Base-by-base conservation (phyloP, 1,140 invertebrate species). In the Papilio dardanus region DNA sequence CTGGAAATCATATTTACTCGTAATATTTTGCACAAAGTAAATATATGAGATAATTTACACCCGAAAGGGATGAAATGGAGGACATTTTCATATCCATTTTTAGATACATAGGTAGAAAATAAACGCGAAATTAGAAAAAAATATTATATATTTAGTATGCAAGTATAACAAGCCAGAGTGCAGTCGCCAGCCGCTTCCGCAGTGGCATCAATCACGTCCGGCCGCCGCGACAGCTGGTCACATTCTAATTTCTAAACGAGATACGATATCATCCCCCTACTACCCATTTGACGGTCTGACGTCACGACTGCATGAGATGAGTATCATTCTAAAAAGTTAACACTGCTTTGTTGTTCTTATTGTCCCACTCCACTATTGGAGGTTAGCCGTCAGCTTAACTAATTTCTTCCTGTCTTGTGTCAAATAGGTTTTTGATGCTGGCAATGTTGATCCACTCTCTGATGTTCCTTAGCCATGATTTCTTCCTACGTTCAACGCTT, bases 221-320 rank as follows among this genome's bases (percentile, higher is more conserved):
- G n/a, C 69, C 30, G 16, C n/a, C 71, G 71, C 71, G 71, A 73
- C 71, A 73, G 71, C 71, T 73, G 71, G 30, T n/a, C 46, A 54
- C 71, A 54, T 73, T 73, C 46, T 73, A 73, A 73, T 54, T 73
- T 73, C 71, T 73, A 73, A 73, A 33, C 69, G 24, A 30, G 69
- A 50, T 73, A 46, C 50, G 71, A 73, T 73, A 73, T 73, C 7
- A 68, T 21, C 8, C 19, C 66, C 67, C 35, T 24, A n/a, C 71
- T 33, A 50, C 30, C 35, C 69, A 16, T 71, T 71, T 54, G 14
- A 33, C 19, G 16, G 12, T 31, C 14, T 28, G 46, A 0, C 24
- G 54, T 62, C 3, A 28, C 12, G 54, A 24, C 54, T 62, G 54
- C 24, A 62, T 4, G 21, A 14, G 2, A 28, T 62, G 21, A n/a